Evolutionary conservation across 2,113 vertebrate species (phyloP).

Genomic region (Ammospiza caudacuta): DNA sequence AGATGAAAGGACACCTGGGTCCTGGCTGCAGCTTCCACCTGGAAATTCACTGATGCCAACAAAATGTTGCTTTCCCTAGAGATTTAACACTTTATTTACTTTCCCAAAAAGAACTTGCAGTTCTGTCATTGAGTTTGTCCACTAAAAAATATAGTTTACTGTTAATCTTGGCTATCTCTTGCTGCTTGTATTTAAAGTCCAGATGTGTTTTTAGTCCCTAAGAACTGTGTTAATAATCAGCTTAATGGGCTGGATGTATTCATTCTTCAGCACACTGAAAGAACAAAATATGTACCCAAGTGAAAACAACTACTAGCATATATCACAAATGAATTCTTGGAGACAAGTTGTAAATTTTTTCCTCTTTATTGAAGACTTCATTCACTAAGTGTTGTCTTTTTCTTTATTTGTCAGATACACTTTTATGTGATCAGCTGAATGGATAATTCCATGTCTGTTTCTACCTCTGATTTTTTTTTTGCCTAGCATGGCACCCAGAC

Average conservation of each 20-base stretch:
- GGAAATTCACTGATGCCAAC: neutral
- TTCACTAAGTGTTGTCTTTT: neutral
- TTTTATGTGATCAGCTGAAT: neutral
- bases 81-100: neutral
- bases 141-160: neutral
- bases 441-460: neutral
- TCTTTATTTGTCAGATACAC: neutral
- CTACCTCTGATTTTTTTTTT: neutral
- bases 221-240: neutral
- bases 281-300: neutral
- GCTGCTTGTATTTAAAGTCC: neutral
- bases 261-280: neutral
- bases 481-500: neutral
- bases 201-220: neutral
- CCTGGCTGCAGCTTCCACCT: neutral
- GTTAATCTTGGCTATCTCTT: neutral
- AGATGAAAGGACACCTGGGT: neutral
- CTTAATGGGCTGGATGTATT: neutral
- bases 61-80: neutral
- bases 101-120: neutral
- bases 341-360: fast-evolving
- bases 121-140: neutral
- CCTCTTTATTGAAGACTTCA: neutral
- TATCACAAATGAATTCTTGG: neutral
- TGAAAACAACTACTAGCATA: neutral